phyloP scores from a whole-genome alignment of 1,140 invertebrate species.

The Latrodectus geometricus region DNA sequence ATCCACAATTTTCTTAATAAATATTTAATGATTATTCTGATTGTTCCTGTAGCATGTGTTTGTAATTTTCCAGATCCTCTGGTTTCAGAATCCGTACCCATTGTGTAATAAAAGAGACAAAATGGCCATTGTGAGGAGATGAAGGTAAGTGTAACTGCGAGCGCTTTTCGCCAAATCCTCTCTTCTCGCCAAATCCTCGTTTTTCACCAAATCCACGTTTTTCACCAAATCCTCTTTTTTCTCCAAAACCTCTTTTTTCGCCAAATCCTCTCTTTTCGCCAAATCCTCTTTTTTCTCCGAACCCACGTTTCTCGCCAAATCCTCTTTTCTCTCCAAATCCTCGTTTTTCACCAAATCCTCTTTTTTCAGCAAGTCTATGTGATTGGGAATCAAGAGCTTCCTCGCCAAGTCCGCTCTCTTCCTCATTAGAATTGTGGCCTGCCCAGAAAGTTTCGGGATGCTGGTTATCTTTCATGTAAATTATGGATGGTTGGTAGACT shows the following conservation, averaged over 20 bases:
- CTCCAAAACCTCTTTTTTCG: constrained; percentile 39
- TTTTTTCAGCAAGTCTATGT: constrained; percentile 10
- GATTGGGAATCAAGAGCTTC: not conserved
- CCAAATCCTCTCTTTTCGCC: constrained; percentile 44
- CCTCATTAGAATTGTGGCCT: not conserved
- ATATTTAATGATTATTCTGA: not conserved
- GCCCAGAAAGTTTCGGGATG: not conserved
- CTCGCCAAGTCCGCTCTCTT: not conserved
- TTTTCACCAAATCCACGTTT: constrained; percentile 48
- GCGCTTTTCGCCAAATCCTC: constrained; percentile 58
- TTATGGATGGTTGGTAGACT: not conserved
- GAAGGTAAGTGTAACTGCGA: not conserved
- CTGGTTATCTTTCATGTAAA: not conserved
- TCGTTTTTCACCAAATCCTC: constrained; percentile 35
- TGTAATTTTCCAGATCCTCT: not conserved
- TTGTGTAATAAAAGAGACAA: constrained; percentile 28
- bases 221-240: constrained; percentile 55
- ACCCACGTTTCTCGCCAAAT: constrained; percentile 36
- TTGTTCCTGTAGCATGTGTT: not conserved
- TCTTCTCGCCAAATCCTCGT: constrained; percentile 58
- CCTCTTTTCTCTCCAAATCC: constrained; percentile 33
- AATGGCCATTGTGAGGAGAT: not conserved
- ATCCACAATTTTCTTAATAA: not conserved
- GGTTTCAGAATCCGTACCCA: constrained; percentile 34
- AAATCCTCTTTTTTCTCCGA: constrained; percentile 34